Conservation (phyloP, 2,113 vertebrate species). For the Microtus ochrogaster region DNA sequence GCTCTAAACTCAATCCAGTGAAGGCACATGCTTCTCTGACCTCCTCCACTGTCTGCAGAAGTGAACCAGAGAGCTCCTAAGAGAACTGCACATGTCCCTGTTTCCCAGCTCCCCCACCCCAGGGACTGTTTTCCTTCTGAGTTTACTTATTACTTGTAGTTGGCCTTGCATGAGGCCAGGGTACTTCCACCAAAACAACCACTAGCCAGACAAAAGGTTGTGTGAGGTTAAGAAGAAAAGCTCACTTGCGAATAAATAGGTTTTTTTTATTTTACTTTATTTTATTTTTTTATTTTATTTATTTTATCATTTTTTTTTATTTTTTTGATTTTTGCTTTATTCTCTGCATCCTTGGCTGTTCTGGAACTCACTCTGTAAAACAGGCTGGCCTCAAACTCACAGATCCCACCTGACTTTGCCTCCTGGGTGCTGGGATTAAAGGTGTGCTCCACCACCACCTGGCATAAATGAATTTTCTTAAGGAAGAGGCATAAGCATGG, state of each 20-base stretch:
- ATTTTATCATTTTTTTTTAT: not conserved
- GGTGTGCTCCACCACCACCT: not conserved
- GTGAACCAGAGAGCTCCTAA: not conserved
- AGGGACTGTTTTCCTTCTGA: constrained; percentile 9
- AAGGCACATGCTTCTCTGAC: not conserved
- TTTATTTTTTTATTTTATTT: not conserved
- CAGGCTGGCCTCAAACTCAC: not conserved
- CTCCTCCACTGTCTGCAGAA: not conserved
- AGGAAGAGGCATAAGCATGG: rapidly evolving
- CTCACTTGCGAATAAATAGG: not conserved
- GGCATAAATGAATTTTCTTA: not conserved
- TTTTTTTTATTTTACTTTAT: not conserved
- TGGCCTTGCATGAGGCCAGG: not conserved
- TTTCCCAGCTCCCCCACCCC: not conserved
- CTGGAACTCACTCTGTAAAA: not conserved
- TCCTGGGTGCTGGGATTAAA: not conserved
- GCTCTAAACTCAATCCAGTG: not conserved
- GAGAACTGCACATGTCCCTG: not conserved
- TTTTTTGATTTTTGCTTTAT: not conserved
- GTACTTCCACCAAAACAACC: not conserved
- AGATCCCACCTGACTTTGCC: not conserved
- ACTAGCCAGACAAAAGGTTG: not conserved
- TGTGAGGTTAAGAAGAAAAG: not conserved
- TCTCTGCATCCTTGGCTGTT: not conserved
- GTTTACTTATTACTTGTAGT: not conserved